These are phyloP conservation scores for Maniola jurtina DNA, from an alignment of 1,140 invertebrate species.

Conservation along the genomic window DNA sequence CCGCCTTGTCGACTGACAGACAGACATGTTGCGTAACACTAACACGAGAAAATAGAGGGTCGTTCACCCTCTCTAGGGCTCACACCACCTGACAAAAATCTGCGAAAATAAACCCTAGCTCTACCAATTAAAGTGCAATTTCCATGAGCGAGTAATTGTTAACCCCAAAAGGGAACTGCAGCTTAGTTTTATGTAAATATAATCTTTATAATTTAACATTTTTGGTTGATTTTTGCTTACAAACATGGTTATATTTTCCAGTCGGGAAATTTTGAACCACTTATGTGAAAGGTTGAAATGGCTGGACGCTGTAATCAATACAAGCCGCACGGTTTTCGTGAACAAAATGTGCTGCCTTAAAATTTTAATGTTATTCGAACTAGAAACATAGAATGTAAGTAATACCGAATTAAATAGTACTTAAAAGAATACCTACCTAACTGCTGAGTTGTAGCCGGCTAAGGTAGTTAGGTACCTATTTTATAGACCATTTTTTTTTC, in stretches of 20 bases:
- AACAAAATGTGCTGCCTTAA: too few species aligned
- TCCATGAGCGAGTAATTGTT: not conserved
- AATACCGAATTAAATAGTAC: too few species aligned
- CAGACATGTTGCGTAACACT: slow-evolving; percentile 38
- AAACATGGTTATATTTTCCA: not conserved
- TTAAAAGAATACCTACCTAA: too few species aligned
- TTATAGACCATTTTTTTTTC: too few species aligned
- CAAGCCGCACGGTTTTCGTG: too few species aligned
- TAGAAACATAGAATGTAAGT: too few species aligned
- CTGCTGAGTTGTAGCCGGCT: too few species aligned
- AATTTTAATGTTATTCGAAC: too few species aligned
- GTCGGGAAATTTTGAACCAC: not conserved
- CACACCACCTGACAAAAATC: not conserved
- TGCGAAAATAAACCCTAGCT: not conserved
- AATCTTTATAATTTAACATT: slow-evolving; percentile 10
- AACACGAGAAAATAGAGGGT: slow-evolving; percentile 30
- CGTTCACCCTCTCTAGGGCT: slow-evolving; percentile 25
- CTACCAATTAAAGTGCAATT: not conserved
- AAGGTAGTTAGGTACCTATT: too few species aligned
- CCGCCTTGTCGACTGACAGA: slow-evolving; percentile 4
- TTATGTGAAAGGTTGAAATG: not conserved
- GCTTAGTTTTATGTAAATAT: slow-evolving; percentile 3
- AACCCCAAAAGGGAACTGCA: not conserved
- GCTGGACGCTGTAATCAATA: not conserved
- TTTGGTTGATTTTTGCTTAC: slow-evolving; percentile 16